These are phyloP conservation scores for Tricholauxania praeusta DNA, from an alignment of 2,888 invertebrate species.

Conservation along the genomic window DNA sequence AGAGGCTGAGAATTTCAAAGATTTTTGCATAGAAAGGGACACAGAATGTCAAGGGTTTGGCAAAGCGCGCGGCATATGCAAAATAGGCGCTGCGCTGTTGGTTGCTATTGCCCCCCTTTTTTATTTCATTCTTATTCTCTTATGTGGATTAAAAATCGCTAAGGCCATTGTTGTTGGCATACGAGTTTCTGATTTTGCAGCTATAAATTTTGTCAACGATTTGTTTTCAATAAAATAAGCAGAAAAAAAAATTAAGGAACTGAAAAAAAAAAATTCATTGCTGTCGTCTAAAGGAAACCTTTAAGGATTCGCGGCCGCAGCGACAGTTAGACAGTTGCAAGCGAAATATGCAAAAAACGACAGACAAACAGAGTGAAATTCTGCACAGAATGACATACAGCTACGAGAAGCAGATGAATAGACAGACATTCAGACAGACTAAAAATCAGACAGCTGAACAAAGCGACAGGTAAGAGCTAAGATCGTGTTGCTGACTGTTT, in stretches of 20 bases:
- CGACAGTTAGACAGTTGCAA: constrained; percentile 2
- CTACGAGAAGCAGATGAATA: not conserved
- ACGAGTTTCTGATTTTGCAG: constrained; percentile 44
- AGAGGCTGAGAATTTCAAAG: too few relatives aligned
- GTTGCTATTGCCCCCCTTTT: not conserved
- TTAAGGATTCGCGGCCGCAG: constrained; percentile 14
- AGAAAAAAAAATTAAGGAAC: too few relatives aligned
- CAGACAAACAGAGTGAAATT: not conserved
- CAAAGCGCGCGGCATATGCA: constrained; percentile 27
- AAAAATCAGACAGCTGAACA: not conserved
- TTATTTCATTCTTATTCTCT: too few relatives aligned
- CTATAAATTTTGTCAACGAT: constrained; percentile 53
- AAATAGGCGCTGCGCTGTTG: constrained; percentile 22
- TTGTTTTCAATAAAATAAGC: constrained; percentile 36
- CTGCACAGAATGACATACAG: constrained; percentile 3
- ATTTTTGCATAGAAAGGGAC: constrained; percentile 8
- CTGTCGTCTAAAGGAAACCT: constrained; percentile 16
- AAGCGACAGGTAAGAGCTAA: too few relatives aligned
- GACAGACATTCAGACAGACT: constrained; percentile 7
- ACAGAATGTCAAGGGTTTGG: constrained; percentile 1
- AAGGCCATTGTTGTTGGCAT: constrained; percentile 1
- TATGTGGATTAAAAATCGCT: too few relatives aligned
- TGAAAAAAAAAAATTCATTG: constrained; percentile 2
- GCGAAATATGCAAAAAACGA: not conserved
- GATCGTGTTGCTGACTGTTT: too few relatives aligned